Evolutionary conservation across 2,888 invertebrate genomes (phyloP).

Genomic region (Tachina lurida): DNA sequence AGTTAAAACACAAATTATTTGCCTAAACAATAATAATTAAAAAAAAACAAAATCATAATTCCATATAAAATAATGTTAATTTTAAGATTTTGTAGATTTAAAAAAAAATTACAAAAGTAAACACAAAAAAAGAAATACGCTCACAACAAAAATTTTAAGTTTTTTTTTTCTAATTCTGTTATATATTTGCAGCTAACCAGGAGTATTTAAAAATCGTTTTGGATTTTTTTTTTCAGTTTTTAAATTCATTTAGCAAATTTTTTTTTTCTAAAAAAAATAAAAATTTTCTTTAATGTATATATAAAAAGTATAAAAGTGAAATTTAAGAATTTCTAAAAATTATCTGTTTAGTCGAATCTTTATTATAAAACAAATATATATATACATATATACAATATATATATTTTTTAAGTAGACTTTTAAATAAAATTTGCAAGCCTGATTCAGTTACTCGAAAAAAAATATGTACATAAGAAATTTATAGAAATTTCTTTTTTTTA

Average conservation of each 20-base stretch:
- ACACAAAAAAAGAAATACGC: neutral
- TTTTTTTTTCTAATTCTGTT: constrained; percentile 11
- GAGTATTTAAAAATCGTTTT: constrained; percentile 9
- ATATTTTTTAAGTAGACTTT: constrained; percentile 51
- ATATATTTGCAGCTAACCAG: constrained; percentile 7
- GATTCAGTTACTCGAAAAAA: neutral
- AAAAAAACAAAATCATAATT: constrained; percentile 47
- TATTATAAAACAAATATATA: constrained; percentile 14
- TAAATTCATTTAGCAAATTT: constrained; percentile 35
- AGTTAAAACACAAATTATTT: constrained; percentile 32
- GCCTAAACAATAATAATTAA: constrained; percentile 1
- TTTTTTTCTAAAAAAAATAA: constrained; percentile 21
- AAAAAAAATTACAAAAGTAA: constrained; percentile 21
- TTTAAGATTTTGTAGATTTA: constrained; percentile 53
- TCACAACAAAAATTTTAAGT: neutral
- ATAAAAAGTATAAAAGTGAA: constrained; percentile 13
- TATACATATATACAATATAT: neutral
- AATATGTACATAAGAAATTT: neutral
- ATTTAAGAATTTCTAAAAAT: constrained; percentile 3
- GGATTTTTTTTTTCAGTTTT: neutral
- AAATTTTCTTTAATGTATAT: constrained; percentile 3
- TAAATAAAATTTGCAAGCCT: constrained; percentile 13
- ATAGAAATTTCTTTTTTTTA: neutral
- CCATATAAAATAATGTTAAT: constrained; percentile 61
- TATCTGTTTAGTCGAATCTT: constrained; percentile 21